Evolutionary conservation across 2,797 vertebrate species (phyloP), one percentile per base, ranked within the genome.

Genomic region (Pipistrellus pygmaeus): DNA sequence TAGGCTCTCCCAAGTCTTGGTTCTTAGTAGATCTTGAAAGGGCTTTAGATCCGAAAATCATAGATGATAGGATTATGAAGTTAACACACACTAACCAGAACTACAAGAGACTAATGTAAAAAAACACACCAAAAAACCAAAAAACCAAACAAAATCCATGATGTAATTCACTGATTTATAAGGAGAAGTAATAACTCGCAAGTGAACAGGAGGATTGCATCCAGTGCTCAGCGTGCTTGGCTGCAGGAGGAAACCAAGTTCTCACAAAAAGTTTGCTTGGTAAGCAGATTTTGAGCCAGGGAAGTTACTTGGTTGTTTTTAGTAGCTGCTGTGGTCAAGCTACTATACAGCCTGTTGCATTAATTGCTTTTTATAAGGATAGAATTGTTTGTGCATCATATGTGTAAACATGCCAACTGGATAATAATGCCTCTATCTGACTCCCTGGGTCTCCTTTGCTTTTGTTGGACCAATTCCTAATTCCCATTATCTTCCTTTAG

Each of bases 401-500:
- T 78, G 30, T 12, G 18, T 8, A 23, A n/a, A 73, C 1, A 1
- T 93, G 53, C 60, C 11, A 77, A 0, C 48, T 87, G 44, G 35
- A 35, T 84, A 60, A 48, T 78, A 77, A 13, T 90, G 21, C 10
- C 14, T 44, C 13, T 9, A 6, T 78, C 44, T 83, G 32, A 92
- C 8, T 93, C 38, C 5, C 7, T 78, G 66, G 15, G 17, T 93
- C 44, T 95, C 20, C 17, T 85, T 81, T 93, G 62, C 23, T 91
- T 95, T 93, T 69, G n/a, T 94, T 90, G 55, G 32, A 66, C 13
- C 53, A 85, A 3, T 93, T 92, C 30, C 60, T 85, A 85, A 87
- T 88, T 88, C 11, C 35, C 14, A 15, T 62, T 82, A 68, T 30
- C n/a, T 92, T 93, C n/a, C 9, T 92, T 94, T 90, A 81, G 48